Evolutionary conservation across 2,888 invertebrate species (phyloP).

Genomic region (Caenorhabditis macrosperma): DNA sequence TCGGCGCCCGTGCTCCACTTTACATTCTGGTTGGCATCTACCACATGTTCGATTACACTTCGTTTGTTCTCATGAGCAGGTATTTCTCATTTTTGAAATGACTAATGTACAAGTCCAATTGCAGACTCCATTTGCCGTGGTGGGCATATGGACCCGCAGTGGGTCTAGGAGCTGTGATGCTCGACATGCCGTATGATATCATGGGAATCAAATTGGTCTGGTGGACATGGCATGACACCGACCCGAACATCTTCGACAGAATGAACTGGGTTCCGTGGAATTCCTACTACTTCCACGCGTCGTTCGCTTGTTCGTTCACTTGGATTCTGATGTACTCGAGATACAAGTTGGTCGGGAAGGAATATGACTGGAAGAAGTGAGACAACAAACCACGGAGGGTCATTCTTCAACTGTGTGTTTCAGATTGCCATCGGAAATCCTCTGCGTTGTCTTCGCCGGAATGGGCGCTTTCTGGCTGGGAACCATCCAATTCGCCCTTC

Average conservation of each 20-base stretch:
- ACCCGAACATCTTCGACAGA: slow-evolving; percentile 83
- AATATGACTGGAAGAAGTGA: slow-evolving; percentile 84
- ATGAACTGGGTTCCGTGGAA: slow-evolving; percentile 89
- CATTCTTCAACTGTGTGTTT: slow-evolving; percentile 29
- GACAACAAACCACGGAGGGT: slow-evolving; percentile 33
- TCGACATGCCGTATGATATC: slow-evolving; percentile 88
- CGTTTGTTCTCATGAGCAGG: slow-evolving; percentile 81
- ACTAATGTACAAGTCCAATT: slow-evolving; percentile 1
- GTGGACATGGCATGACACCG: slow-evolving; percentile 88
- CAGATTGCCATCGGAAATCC: slow-evolving; percentile 83
- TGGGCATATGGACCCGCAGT: slow-evolving; percentile 83
- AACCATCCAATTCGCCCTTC: slow-evolving; percentile 85
- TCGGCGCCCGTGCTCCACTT: slow-evolving; percentile 86
- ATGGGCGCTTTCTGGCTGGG: slow-evolving; percentile 87
- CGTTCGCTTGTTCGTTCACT: slow-evolving; percentile 87
- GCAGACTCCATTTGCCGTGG: slow-evolving; percentile 82
- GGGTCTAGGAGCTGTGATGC: slow-evolving; percentile 86
- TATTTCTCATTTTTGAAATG: slow-evolving; percentile 12
- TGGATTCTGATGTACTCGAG: slow-evolving; percentile 85
- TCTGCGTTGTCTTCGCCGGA: slow-evolving; percentile 84
- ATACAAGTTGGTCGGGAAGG: slow-evolving; percentile 83
- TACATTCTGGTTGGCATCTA: slow-evolving; percentile 86
- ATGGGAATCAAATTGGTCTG: slow-evolving; percentile 87
- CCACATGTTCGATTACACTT: slow-evolving; percentile 83
- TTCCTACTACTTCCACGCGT: slow-evolving; percentile 88